These are phyloP conservation scores for Prolemur simus DNA, from an alignment of 2,113 vertebrate genomes.

Conservation along the genomic window DNA sequence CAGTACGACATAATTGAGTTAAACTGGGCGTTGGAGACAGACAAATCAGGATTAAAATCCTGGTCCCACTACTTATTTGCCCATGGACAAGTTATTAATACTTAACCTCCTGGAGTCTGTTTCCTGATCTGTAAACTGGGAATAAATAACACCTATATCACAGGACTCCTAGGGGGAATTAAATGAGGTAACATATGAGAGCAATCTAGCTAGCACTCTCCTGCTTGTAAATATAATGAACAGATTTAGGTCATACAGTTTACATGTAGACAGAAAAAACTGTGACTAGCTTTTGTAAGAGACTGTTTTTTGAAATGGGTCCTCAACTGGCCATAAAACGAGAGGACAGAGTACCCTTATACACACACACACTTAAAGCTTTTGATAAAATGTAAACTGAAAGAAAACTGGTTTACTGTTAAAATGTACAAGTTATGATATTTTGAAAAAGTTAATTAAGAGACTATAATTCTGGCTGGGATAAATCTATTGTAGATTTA, in stretches of 20 bases:
- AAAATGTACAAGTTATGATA: background rate
- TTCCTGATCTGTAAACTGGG: constrained; percentile 9
- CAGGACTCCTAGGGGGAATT: background rate
- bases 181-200: constrained; percentile 17
- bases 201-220: background rate
- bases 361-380: background rate
- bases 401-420: background rate
- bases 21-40: background rate
- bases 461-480: background rate
- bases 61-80: background rate
- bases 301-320: constrained; percentile 1
- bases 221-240: background rate
- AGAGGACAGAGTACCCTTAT: background rate
- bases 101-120: background rate
- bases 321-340: background rate
- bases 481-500: background rate
- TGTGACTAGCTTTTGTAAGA: background rate
- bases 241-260: background rate
- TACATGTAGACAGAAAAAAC: background rate
- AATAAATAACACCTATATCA: background rate
- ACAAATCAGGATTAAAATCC: background rate
- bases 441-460: background rate
- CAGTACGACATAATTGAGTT: background rate
- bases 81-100: background rate
- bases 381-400: background rate